Evolutionary conservation across 2,797 vertebrate genomes (phyloP).

Genomic region (Leptodactylus fallax): DNA sequence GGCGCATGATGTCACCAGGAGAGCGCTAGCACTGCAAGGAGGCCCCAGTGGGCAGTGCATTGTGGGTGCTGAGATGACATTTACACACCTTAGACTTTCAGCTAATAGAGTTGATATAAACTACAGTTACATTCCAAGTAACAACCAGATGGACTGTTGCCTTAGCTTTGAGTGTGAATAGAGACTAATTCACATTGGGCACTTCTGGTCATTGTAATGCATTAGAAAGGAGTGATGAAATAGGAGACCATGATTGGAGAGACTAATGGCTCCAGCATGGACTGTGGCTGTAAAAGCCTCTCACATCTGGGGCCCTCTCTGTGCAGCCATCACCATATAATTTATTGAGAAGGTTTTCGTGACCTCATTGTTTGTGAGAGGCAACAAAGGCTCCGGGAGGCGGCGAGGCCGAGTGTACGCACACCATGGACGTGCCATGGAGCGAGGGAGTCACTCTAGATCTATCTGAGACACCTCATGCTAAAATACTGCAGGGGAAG

Average conservation of each 20-base stretch:
- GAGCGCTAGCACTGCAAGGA: too few species aligned
- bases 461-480: not conserved
- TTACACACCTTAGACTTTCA: not conserved
- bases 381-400: constrained; percentile 4
- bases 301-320: not conserved
- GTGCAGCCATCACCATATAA: not conserved
- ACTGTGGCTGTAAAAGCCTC: not conserved
- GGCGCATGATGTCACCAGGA: too few species aligned
- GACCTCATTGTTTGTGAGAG: constrained; percentile 22
- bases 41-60: not conserved
- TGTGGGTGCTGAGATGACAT: not conserved
- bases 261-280: not conserved
- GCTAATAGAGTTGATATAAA: not conserved
- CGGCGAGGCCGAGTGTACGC: not conserved
- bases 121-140: not conserved
- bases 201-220: not conserved
- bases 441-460: not conserved
- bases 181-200: not conserved
- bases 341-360: constrained; percentile 25
- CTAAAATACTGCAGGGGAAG: not conserved
- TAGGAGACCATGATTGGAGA: too few species aligned
- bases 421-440: not conserved
- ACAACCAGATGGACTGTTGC: not conserved
- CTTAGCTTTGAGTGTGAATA: not conserved
- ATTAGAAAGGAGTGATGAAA: constrained; percentile 1